A percentile compares a stretch with the other conserved stretches of the same genome.
Conservation (phyloP, 2,888 invertebrate genomes). For the Callimorpha dominula region DNA sequence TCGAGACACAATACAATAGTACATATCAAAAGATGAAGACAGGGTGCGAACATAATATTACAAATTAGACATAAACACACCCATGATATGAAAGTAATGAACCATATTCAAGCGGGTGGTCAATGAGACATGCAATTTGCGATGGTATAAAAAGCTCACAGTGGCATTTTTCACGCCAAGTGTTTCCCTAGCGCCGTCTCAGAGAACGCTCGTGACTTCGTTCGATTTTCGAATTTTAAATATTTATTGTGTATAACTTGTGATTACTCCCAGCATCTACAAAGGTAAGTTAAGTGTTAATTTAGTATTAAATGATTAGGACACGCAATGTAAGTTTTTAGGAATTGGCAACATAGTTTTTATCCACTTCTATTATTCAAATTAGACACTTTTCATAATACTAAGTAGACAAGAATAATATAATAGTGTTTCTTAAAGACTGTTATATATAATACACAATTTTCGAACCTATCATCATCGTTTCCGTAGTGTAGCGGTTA, state of each 20-base stretch:
- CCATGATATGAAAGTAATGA: slow-evolving; percentile 76
- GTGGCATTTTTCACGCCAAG: slow-evolving; percentile 50
- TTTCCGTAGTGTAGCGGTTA: slow-evolving; percentile 93
- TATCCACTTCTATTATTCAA: not conserved
- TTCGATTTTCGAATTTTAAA: slow-evolving; percentile 40
- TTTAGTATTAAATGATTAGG: not conserved
- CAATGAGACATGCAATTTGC: slow-evolving; percentile 74
- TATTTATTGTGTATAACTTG: slow-evolving; percentile 35
- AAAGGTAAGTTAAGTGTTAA: slow-evolving; percentile 55
- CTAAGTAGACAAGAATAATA: not conserved
- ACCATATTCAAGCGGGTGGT: slow-evolving; percentile 81
- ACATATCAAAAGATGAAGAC: slow-evolving; percentile 61
- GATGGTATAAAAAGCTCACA: slow-evolving; percentile 73
- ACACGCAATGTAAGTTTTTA: not conserved
- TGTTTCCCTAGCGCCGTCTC: slow-evolving; percentile 62
- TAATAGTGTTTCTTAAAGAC: not conserved
- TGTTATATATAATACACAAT: not conserved
- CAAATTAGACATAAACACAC: slow-evolving; percentile 78
- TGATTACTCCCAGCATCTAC: slow-evolving; percentile 35
- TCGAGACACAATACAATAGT: slow-evolving; percentile 20
- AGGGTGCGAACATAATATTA: slow-evolving; percentile 75
- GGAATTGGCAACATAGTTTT: no score
- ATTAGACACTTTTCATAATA: not conserved
- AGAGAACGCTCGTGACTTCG: slow-evolving; percentile 65
- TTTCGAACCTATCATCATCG: slow-evolving; percentile 17